Base-by-base conservation (phyloP, 1,140 invertebrate genomes). In the Mamestra configurata region DNA sequence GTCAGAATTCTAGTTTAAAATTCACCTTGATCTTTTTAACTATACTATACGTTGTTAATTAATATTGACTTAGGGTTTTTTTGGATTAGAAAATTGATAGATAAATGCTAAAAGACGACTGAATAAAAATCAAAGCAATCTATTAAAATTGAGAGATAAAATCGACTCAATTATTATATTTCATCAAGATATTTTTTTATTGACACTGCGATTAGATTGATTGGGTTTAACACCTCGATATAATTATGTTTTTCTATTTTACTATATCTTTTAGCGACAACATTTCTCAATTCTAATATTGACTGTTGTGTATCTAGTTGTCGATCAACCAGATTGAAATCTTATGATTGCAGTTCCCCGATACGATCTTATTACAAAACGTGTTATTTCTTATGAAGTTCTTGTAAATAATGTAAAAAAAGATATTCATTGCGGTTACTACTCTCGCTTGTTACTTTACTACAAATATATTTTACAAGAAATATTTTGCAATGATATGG, bases 1-100 rank as follows among this genome's bases (percentile, higher is more conserved):
- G 68, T 84, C 79, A 53, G 40, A 43, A 81, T 75, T 59, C 78
- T 46, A 49, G 70, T 79, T 75, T 73, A 27, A 51, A 40, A 57
- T 61, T 73, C 55, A 82, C 78, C 66, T 82, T 82, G 78, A 43
- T 53, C 51, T 4, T 61, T 43, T 37, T 37, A 24, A 73, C 31
- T 18, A n/a, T n/a, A n/a, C n/a, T n/a, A n/a, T n/a, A 57, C n/a
- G 31, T 35, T 46, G 66, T 70, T 68, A 57, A 73, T 57, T 57
- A 55, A 57, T 53, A 8, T 46, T 49, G 66, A 27, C 22, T 49
- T 27, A 43, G 22, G 27, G 18, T 46, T 70, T 46, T 66, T 70
- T 70, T 27, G 10, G n/a, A 15, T 37, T 70, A 3, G n/a, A 24
- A 46, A 18, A 31, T 61, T 70, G 40, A 49, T 46, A 43, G 37